Base-by-base conservation (phyloP, 2,113 vertebrate genomes). In the Uria aalge region DNA sequence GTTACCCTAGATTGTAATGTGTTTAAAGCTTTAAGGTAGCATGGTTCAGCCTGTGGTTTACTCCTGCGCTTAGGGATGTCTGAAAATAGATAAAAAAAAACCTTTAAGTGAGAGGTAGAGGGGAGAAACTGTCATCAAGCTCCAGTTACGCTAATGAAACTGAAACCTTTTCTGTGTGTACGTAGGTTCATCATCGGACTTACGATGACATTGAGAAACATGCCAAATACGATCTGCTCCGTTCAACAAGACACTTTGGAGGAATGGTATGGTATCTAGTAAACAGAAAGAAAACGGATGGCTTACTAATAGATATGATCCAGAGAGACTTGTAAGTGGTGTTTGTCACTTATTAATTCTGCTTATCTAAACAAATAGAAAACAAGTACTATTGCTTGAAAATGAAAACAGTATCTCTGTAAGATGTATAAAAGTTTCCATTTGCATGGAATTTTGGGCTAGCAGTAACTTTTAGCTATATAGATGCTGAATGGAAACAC, bases 191-290 rank as follows among this genome's bases (percentile, higher is more conserved):
- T 79, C 97, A 96, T 11, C 97, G 97, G 57, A 98, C 99, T 15
- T 99, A 99, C 0, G 99, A 99, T 26, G 98, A 99, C 93, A 97
- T 99, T 78, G 99, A 99, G 26, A 99, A 98, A 69, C 96, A 98
- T 1, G 97, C 92, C 38, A 99, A 99, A 71, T 99, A 99, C 0
- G 98, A 99, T n/a, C 97, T 99, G 50, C 98, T 99, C 63, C 98
- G 98, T 75, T 99, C 99, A 63, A 99, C 99, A 4, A 97, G 99
- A 21, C 99, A 99, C 96, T 99, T 99, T 4, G 99, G 99, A 34
- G 99, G 99, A 59, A 98, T 99, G 98, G 98, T 97, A 15, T 99
- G 99, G 99, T 98, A 99, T 89, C 97, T 99, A 80, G 91, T 98
- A 71, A 98, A 95, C 60, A 97, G 97, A n/a, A 99, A 97, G 83